Percentiles rank a stretch among this genome's conserved stretches.
phyloP scores from a whole-genome alignment of 2,888 invertebrate species.

The Digitonthophagus gazella region DNA sequence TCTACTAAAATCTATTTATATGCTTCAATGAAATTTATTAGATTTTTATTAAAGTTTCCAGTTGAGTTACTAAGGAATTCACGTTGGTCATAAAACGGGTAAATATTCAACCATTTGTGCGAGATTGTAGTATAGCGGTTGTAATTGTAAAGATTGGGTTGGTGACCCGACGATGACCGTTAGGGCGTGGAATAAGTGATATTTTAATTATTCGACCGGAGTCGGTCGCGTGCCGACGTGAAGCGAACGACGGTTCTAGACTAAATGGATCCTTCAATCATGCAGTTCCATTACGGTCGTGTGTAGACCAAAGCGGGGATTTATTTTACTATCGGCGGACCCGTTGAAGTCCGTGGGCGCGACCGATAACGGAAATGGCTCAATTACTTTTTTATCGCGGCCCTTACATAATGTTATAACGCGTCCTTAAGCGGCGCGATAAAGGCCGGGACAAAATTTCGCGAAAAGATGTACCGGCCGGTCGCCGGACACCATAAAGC shows the following conservation, averaged over 20 bases:
- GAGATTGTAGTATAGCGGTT: background rate
- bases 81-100: background rate
- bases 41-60: background rate
- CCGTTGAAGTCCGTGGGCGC: background rate
- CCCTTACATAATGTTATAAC: background rate
- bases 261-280: background rate
- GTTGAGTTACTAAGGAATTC: background rate
- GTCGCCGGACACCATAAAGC: background rate
- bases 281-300: background rate
- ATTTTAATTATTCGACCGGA: background rate
- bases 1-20: background rate
- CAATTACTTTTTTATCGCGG: background rate
- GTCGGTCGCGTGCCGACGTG: background rate
- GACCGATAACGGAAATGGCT: background rate
- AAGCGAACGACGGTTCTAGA: background rate
- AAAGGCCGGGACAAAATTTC: background rate
- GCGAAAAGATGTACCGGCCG: background rate
- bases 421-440: background rate
- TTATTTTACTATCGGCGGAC: background rate
- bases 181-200: background rate
- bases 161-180: background rate
- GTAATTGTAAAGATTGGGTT: background rate
- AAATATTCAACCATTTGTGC: background rate
- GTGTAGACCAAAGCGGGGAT: background rate
- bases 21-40: background rate